Conservation (phyloP, 2,797 vertebrate genomes). For the Galago senegalensis region DNA sequence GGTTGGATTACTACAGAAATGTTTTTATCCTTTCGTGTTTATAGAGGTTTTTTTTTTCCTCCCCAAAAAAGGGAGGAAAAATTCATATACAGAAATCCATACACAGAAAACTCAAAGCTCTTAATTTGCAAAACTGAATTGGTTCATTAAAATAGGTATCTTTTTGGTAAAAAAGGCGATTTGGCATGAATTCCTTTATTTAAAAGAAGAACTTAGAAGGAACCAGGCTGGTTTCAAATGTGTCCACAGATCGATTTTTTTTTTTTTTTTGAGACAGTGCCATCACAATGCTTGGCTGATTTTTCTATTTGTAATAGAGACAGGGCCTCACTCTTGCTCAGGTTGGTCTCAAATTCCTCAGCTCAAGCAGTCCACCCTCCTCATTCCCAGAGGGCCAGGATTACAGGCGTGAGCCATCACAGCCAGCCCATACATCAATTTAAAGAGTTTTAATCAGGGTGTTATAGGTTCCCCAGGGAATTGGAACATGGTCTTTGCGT, state of each 20-base stretch:
- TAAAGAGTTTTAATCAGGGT: not conserved
- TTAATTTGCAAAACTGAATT: conserved; percentile 23
- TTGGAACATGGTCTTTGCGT: not conserved
- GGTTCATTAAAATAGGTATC: not conserved
- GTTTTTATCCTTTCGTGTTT: not conserved
- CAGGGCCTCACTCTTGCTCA: no score
- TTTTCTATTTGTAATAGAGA: no score
- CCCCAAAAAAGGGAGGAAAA: not conserved
- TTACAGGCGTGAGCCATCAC: no score
- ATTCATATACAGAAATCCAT: not conserved
- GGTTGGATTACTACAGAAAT: not conserved
- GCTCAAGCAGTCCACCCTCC: no score
- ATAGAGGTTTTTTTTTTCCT: not conserved
- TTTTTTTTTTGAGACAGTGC: no score
- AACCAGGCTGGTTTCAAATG: not conserved
- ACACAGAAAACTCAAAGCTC: conserved; percentile 4
- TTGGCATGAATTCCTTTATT: not conserved
- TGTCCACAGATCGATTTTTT: not conserved
- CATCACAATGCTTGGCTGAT: no score
- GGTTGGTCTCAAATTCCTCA: no score
- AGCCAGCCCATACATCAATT: not conserved
- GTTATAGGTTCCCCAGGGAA: not conserved
- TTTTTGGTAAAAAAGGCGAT: not conserved
- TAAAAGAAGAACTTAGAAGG: not conserved
- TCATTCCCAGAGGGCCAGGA: no score